These are phyloP conservation scores for Pemphigus obesinymphae DNA, from an alignment of 1,140 invertebrate species.

Conservation along the genomic window DNA sequence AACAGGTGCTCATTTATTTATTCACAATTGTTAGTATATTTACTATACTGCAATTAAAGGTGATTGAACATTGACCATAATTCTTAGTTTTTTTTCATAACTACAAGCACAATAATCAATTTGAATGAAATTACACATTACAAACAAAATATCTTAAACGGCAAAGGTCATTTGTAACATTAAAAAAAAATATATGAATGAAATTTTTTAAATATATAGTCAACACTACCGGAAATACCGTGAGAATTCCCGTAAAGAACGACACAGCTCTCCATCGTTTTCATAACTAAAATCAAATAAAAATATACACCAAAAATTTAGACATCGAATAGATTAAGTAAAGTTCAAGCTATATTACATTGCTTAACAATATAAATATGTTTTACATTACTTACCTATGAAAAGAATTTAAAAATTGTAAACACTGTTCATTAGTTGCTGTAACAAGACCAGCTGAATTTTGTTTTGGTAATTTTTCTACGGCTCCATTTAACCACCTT, in stretches of 20 bases:
- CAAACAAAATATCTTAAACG: slow-evolving; percentile 21
- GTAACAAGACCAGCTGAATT: slow-evolving; percentile 67
- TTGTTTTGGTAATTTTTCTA: slow-evolving; percentile 70
- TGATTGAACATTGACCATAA: background rate
- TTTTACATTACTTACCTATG: slow-evolving; percentile 57
- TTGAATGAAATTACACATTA: background rate
- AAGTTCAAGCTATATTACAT: background rate
- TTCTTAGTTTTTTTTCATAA: slow-evolving; percentile 3
- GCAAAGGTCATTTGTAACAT: background rate
- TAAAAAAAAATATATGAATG: background rate
- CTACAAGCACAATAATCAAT: slow-evolving; percentile 9
- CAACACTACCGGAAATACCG: slow-evolving; percentile 29
- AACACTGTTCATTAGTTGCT: slow-evolving; percentile 75
- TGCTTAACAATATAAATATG: background rate
- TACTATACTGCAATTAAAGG: slow-evolving; percentile 19
- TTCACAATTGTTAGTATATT: slow-evolving; percentile 16
- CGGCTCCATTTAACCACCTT: slow-evolving; percentile 68
- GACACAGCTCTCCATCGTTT: slow-evolving; percentile 30
- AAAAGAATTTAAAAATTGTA: slow-evolving; percentile 74
- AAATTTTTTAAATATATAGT: background rate
- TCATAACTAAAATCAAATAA: slow-evolving; percentile 9
- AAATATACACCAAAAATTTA: background rate
- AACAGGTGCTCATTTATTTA: background rate
- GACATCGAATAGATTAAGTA: background rate
- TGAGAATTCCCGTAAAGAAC: slow-evolving; percentile 23